Base-by-base conservation (phyloP, 2,888 invertebrate genomes). In the Melolontha melolontha region DNA sequence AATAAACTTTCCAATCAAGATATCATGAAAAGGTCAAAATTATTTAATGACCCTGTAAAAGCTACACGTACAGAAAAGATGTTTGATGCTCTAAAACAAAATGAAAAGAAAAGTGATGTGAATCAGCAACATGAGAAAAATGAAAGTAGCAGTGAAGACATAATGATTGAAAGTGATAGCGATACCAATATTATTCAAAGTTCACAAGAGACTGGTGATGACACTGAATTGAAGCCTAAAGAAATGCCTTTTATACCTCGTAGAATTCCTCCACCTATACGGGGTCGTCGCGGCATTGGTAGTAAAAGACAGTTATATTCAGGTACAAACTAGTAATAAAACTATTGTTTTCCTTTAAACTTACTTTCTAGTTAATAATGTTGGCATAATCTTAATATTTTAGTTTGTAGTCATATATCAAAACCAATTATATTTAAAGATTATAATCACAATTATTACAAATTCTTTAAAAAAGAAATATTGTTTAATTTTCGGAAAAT, bases 61-160 rank as follows among this genome's bases (percentile, higher is more conserved):
- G 2, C 16, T 11, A 22, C 7, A 5, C 66, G 68, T 42, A 27
- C 70, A 1, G 69, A 72, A 7, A 70, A 70, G 27, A 42, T 73
- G 29, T 74, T 73, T 63, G 71, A 71, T 67, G 51, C 52, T 11
- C 49, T 73, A 12, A 44, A 44, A n/a, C 62, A 68, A 5, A 47
- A 64, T 8, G 68, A 70, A 10, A 52, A 62, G 5, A 65, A 69
- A 40, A 57, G 29, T 41, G 49, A 57, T 10, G 39, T 39, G 16
- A 34, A 0, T 5, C 47, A 65, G n/a, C 51, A 64, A 57, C 54
- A 29, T n/a, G 62, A 41, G 10, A 57, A 52, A 52, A 16, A 16
- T 17, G 17, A n/a, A 2, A 40, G 11, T 10, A 49, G 62, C 8
- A 44, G 64, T 10, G 54, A 67, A 14, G 11, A 39, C 5, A 6